These are phyloP conservation scores for Hydrochoerus hydrochaeris DNA, from an alignment of 2,113 vertebrate species.

Conservation along the genomic window DNA sequence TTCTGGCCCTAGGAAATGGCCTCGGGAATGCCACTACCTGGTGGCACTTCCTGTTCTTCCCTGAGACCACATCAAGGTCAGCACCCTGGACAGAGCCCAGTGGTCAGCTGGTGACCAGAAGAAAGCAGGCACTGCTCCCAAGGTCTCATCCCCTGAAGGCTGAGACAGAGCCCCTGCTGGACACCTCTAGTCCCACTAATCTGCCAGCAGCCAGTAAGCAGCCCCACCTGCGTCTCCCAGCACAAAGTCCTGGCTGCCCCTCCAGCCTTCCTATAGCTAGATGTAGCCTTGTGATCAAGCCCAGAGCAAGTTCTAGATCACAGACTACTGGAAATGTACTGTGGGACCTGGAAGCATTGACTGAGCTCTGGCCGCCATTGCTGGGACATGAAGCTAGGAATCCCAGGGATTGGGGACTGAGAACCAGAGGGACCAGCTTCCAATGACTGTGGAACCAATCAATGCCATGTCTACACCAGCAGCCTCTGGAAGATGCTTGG, in stretches of 20 bases:
- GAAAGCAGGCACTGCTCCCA: not conserved
- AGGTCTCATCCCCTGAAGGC: not conserved
- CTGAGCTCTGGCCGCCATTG: not conserved
- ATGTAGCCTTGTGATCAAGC: not conserved
- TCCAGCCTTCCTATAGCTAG: not conserved
- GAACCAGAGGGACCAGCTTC: not conserved
- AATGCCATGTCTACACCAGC: fast-evolving
- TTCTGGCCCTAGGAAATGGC: not conserved
- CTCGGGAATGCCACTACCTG: not conserved
- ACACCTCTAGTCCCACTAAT: too few species aligned
- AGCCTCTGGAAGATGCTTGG: too few species aligned
- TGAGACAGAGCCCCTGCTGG: not conserved
- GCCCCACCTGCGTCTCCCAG: too few species aligned
- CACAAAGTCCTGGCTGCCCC: not conserved
- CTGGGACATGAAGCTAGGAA: not conserved
- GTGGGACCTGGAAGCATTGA: not conserved
- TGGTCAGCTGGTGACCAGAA: not conserved
- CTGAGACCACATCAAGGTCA: not conserved
- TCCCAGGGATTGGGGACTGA: not conserved
- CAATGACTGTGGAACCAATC: fast-evolving
- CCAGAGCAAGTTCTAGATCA: not conserved
- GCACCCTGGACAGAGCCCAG: not conserved
- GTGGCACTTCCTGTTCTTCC: too few species aligned
- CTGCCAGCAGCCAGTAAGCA: not conserved
- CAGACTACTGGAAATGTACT: not conserved